Conservation (phyloP, 2,113 vertebrate genomes). For the Microtus richardsoni region DNA sequence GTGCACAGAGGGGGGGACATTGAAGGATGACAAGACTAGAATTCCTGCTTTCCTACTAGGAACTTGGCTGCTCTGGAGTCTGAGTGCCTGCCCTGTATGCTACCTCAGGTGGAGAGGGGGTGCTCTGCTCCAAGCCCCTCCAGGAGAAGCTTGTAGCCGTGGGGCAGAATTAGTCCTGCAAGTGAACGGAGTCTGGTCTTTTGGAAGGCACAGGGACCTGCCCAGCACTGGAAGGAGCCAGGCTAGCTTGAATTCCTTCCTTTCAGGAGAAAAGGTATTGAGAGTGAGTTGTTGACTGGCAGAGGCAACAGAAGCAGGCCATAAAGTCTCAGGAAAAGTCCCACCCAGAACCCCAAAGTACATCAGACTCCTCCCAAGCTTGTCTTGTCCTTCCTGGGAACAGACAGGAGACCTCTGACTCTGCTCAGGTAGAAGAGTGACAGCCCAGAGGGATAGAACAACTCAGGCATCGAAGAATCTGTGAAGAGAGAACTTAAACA, state of each 20-base stretch:
- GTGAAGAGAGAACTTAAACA: neutral
- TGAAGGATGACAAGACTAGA: slow-evolving; percentile 46
- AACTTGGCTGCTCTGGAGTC: slow-evolving; percentile 29
- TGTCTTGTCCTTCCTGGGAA: neutral
- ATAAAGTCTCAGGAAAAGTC: slow-evolving; percentile 41
- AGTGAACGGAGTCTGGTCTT: neutral
- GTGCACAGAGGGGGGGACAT: rapidly evolving
- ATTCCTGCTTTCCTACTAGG: slow-evolving; percentile 61
- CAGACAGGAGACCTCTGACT: neutral
- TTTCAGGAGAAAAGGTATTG: neutral
- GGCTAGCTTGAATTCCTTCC: neutral
- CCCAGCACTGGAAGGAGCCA: neutral
- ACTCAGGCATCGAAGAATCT: neutral
- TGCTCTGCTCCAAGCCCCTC: slow-evolving; percentile 49
- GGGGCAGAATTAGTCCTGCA: slow-evolving; percentile 70
- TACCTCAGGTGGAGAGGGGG: slow-evolving; percentile 55
- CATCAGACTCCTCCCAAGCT: neutral
- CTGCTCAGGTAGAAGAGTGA: neutral
- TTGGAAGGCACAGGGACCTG: neutral
- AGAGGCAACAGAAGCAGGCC: neutral
- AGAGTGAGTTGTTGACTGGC: neutral
- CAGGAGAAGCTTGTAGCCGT: slow-evolving; percentile 72
- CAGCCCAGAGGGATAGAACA: rapidly evolving
- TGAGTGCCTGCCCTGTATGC: slow-evolving; percentile 10
- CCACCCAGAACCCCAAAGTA: neutral